These are phyloP conservation scores for Drosophila fulvimacula DNA, from an alignment of 2,888 invertebrate species.

Conservation along the genomic window DNA sequence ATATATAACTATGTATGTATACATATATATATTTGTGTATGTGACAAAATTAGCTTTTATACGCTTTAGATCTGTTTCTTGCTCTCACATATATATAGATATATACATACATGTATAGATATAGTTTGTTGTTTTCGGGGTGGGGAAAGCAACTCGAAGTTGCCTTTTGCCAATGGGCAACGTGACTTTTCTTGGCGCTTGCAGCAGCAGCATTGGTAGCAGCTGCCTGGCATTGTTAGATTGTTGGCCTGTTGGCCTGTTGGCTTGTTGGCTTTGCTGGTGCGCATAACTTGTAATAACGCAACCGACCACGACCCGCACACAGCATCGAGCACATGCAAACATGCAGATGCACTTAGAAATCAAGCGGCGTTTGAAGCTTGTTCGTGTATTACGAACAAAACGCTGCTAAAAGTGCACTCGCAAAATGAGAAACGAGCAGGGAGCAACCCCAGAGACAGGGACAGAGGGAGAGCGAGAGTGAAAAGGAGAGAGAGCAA, in stretches of 20 bases:
- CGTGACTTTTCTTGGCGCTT: slow-evolving; percentile 39
- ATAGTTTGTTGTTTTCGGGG: slow-evolving; percentile 25
- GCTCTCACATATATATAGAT: neutral
- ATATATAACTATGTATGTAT: neutral
- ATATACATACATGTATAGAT: neutral
- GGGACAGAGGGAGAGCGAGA: too few relatives aligned
- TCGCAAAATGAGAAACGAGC: slow-evolving; percentile 18
- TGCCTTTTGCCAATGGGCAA: slow-evolving; percentile 30
- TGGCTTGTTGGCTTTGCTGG: slow-evolving; percentile 22
- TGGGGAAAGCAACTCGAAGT: slow-evolving; percentile 18
- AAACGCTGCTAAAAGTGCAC: slow-evolving; percentile 58
- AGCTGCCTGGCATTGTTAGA: slow-evolving; percentile 30
- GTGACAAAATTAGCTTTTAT: slow-evolving; percentile 23
- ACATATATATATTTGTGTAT: neutral
- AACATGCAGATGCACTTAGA: slow-evolving; percentile 47
- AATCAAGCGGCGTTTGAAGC: slow-evolving; percentile 51
- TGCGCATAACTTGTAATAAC: slow-evolving; percentile 74
- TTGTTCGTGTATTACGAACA: slow-evolving; percentile 32
- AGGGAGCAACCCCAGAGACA: too few relatives aligned
- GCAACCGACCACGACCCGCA: slow-evolving; percentile 37
- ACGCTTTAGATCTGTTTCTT: slow-evolving; percentile 25
- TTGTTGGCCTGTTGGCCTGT: slow-evolving; percentile 14
- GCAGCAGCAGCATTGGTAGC: slow-evolving; percentile 13
- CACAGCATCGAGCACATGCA: slow-evolving; percentile 12
- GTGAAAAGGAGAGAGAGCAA: neutral